phyloP scores from a whole-genome alignment of 2,113 vertebrate genomes.

The Oophaga pumilio region DNA sequence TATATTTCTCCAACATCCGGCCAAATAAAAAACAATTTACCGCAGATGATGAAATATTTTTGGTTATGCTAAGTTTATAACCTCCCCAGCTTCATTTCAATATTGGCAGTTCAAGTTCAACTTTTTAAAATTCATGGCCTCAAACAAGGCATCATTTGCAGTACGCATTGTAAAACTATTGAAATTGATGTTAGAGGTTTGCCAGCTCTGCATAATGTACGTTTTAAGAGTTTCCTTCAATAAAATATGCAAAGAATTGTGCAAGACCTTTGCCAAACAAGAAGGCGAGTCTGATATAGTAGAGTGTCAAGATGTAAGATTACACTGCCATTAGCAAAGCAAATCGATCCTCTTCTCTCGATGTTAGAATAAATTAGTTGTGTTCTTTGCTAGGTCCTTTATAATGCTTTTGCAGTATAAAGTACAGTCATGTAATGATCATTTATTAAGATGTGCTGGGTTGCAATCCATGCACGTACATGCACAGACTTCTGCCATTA shows the following conservation, averaged over 20 bases:
- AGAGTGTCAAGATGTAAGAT: slow-evolving; percentile 48
- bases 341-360: slow-evolving; percentile 42
- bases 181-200: slow-evolving; percentile 43
- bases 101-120: slow-evolving; percentile 33
- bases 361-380: slow-evolving; percentile 45
- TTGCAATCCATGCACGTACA: background rate
- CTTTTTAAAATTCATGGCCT: slow-evolving; percentile 50
- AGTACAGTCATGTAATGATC: background rate
- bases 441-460: slow-evolving; percentile 1
- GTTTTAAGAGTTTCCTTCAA: slow-evolving; percentile 43
- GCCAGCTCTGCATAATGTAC: slow-evolving; percentile 31
- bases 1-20: background rate
- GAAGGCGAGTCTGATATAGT: slow-evolving; percentile 40
- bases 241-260: slow-evolving; percentile 51
- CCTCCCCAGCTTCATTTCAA: background rate
- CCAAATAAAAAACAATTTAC: slow-evolving; percentile 39
- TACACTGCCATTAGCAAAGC: slow-evolving; percentile 48
- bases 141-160: slow-evolving; percentile 47
- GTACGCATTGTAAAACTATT: slow-evolving; percentile 34
- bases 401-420: background rate
- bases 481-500: background rate
- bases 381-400: slow-evolving; percentile 10
- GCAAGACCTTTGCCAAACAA: slow-evolving; percentile 44
- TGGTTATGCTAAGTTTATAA: background rate
- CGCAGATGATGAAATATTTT: background rate